phyloP scores from a whole-genome alignment of 2,797 vertebrate genomes.

The Esox lucius region DNA sequence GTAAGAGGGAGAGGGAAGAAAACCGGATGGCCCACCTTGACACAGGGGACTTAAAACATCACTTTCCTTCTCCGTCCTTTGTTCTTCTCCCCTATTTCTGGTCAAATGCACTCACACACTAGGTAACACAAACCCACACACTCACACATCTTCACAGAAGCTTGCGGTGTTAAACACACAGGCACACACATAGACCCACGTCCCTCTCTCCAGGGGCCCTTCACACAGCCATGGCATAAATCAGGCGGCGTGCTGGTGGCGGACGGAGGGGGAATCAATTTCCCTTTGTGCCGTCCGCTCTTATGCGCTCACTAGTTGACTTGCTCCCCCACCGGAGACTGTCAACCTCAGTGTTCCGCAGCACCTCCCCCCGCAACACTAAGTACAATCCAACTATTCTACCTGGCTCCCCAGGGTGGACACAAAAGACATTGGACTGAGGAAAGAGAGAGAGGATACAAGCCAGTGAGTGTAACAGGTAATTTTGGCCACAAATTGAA shows the following conservation, averaged over 20 bases:
- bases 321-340: background rate
- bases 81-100: conserved; percentile 11
- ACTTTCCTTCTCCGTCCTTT: conserved; percentile 15
- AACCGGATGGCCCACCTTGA: conserved; percentile 8
- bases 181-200: conserved; percentile 2
- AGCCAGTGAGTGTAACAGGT: background rate
- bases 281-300: conserved; percentile 20
- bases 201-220: conserved; percentile 9
- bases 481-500: background rate
- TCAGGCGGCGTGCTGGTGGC: conserved; percentile 18
- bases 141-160: background rate
- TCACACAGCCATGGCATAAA: conserved; percentile 26
- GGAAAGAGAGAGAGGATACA: background rate
- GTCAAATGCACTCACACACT: conserved; percentile 7
- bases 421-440: background rate
- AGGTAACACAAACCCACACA: conserved; percentile 2
- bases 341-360: background rate
- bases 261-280: conserved; percentile 26
- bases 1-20: background rate
- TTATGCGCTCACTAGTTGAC: background rate
- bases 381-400: conserved; percentile 2
- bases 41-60: conserved; percentile 19
- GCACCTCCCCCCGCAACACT: background rate
- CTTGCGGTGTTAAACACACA: conserved; percentile 7
- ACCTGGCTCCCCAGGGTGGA: background rate